Evolutionary conservation across 2,888 invertebrate genomes (phyloP).

Genomic region (Cremastinae sp.): DNA sequence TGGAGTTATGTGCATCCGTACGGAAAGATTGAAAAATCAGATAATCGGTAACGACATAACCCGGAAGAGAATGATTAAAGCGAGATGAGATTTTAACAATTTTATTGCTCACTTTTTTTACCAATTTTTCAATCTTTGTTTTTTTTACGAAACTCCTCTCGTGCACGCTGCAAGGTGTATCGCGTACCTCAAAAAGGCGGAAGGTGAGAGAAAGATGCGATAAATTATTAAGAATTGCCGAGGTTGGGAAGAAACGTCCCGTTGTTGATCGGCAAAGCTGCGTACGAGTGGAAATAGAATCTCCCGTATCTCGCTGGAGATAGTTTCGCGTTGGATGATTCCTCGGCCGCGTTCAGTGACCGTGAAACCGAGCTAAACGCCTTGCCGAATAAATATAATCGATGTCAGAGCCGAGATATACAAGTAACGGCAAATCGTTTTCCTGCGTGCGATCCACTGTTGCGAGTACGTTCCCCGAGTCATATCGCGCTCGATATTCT

Average conservation of each 20-base stretch:
- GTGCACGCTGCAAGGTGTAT: too few species aligned
- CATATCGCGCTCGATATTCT: conserved; percentile 39
- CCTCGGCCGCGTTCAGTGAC: conserved; percentile 45
- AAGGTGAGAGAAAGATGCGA: conserved; percentile 22
- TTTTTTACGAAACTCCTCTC: too few species aligned
- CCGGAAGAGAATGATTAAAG: conserved; percentile 59
- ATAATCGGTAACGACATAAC: conserved; percentile 53
- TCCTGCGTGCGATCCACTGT: neutral
- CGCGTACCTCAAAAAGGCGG: neutral
- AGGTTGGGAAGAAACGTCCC: conserved; percentile 39
- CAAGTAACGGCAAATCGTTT: conserved; percentile 48
- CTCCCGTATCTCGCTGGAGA: conserved; percentile 19
- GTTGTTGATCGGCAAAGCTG: conserved; percentile 41
- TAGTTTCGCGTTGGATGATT: conserved; percentile 24
- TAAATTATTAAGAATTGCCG: conserved; percentile 38
- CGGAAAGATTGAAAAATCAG: conserved; percentile 60
- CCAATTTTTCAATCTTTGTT: neutral
- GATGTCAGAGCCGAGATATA: conserved; percentile 41
- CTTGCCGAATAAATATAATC: conserved; percentile 52
- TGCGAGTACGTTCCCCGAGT: conserved; percentile 3
- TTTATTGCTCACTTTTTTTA: conserved; percentile 8
- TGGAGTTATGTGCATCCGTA: conserved; percentile 49
- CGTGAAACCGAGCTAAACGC: conserved; percentile 45
- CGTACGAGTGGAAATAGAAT: conserved; percentile 30
- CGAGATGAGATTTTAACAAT: conserved; percentile 41